Base-by-base conservation (phyloP, 2,888 invertebrate species). In the Troides helena region DNA sequence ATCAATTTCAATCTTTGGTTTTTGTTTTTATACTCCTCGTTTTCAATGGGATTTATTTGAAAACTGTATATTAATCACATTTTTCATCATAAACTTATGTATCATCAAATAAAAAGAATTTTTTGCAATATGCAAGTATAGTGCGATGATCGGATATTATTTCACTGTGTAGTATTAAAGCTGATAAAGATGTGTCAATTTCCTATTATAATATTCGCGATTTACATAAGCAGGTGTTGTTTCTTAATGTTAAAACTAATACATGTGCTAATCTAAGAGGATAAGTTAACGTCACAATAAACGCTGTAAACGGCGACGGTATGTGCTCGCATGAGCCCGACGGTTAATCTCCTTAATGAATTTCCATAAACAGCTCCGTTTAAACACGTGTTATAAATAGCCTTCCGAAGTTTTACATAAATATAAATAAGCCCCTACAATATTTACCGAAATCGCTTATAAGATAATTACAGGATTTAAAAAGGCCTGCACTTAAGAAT, bases 331-430 rank as follows among this genome's bases (percentile, higher is more conserved):
- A 75, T 77, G 73, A 75, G 76, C 75, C 70, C 75, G 71, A 78
- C 76, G 76, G 82, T 86, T 84, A 84, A 87, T 85, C 85, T 83
- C 75, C 80, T 78, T 86, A 85, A 87, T 86, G 80, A 85, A 85
- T 85, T 85, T 85, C 81, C 82, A 83, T 84, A 84, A 80, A 83
- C 79, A 74, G 75, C 77, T 76, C 72, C 72, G 72, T 63, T 68
- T 18, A 62, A 56, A 56, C 60, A 53, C 60, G 60, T 36, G 60
- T 30, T 61, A 25, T 12, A 39, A 57, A 59, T 46, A 65, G 25
- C 21, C 57, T 21, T 14, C n/a, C 57, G 18, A 57, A 21, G 21
- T 57, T 60, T 17, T 18, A 8, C 23, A 3, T 4, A 60, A 36
- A 60, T 36, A 18, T 30, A 36, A 25, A 36, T 36, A 39, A 18